A percentile compares a stretch with the other conserved stretches of the same genome.
These are phyloP conservation scores for Chironomus tentans DNA, from an alignment of 2,888 invertebrate genomes.

Conservation along the genomic window DNA sequence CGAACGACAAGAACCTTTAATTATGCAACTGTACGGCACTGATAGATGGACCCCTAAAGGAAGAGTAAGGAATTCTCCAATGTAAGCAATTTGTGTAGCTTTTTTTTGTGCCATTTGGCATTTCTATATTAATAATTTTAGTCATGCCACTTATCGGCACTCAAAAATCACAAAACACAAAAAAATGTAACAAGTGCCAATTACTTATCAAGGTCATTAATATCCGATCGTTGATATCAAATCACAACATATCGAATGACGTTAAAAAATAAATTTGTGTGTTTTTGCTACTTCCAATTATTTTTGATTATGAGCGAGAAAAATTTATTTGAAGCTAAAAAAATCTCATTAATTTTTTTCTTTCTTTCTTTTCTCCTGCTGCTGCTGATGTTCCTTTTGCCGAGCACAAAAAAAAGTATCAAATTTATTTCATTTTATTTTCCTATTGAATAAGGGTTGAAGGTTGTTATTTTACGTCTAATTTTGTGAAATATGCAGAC, in stretches of 20 bases:
- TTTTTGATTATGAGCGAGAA: slow-evolving; percentile 8
- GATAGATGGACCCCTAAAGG: too few species aligned
- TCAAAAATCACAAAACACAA: background rate
- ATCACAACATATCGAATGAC: slow-evolving; percentile 14
- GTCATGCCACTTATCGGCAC: background rate
- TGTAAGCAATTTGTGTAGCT: background rate
- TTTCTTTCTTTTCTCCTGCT: too few species aligned
- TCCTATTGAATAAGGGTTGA: slow-evolving; percentile 9
- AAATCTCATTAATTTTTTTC: slow-evolving; percentile 11
- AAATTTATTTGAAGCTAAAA: background rate
- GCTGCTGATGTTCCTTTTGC: background rate
- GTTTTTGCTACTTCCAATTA: slow-evolving; percentile 3
- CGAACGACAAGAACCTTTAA: too few species aligned
- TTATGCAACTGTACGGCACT: too few species aligned
- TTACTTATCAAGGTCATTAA: slow-evolving; percentile 19
- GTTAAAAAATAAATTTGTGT: background rate
- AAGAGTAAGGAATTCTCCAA: background rate
- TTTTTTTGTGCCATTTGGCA: background rate
- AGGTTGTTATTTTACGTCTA: slow-evolving; percentile 15
- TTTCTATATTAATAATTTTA: background rate
- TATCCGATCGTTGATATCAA: background rate
- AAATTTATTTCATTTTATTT: background rate
- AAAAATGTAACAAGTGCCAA: slow-evolving; percentile 11
- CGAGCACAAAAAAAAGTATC: slow-evolving; percentile 12
- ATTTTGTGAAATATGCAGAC: slow-evolving; percentile 1